Base-by-base conservation (phyloP, 2,888 invertebrate genomes). In the Erpobdella octoculata region DNA sequence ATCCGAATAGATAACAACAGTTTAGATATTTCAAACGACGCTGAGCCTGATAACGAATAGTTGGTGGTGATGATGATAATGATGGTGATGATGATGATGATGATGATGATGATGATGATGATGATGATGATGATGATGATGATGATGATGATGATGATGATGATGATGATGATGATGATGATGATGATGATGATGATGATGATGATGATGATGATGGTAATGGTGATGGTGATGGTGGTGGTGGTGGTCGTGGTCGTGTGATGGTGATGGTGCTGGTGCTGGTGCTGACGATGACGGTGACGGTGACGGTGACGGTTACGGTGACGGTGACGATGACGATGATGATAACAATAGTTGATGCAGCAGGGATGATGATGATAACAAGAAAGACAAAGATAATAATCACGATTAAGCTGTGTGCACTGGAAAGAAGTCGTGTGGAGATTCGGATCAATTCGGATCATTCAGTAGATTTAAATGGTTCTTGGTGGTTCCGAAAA, bases 11-110 rank as follows among this genome's bases (percentile, higher is more conserved):
- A 92, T 77, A 94, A 97, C 86, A 98, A 97, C 75, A 90, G 94
- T 78, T 98, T 98, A 85, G 94, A 95, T 80, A 97, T 97, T n/a
- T n/a, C 85, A 91, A 92, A 79, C 96, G 97, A 81, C 98, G 98
- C 85, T 96, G 96, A 85, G 96, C 97, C 86, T 98, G 97, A 97
- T 97, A n/a, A 98, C 86, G 95, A 96, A 87, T 97, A 97, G 77
- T 98, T 97, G 84, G 95, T 96, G 91, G 96, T 97, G 86, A 88
- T n/a, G n/a, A n/a, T n/a, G n/a, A n/a, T n/a, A n/a, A n/a, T n/a
- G 88, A 85, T 33, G 59, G 58, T 68, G 67, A 58, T 68, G 67
- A 67, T 58, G 67, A 58, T 68, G 71, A 68, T 53, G 64, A 67
- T 68, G 67, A 71, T 67, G 71, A 58, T 33, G 67, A 58, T 33